Percentiles rank a stretch among this genome's conserved stretches.
Evolutionary conservation across 2,888 invertebrate species (phyloP).

Genomic region (Dendrolimus pini): DNA sequence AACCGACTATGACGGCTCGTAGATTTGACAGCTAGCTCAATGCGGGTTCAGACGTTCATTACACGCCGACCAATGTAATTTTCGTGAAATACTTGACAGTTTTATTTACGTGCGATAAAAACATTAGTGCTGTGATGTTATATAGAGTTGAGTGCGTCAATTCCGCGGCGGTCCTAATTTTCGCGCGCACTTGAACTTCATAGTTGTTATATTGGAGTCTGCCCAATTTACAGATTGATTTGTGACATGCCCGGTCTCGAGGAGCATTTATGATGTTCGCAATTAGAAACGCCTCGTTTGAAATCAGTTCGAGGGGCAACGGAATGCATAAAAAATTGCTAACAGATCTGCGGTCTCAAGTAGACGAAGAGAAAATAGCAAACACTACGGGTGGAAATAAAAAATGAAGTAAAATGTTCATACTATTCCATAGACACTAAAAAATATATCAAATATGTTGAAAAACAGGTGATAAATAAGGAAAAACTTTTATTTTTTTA

Average conservation of each 20-base stretch:
- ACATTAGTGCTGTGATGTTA: slow-evolving; percentile 37
- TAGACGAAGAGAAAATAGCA: slow-evolving; percentile 38
- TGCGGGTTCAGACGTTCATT: slow-evolving; percentile 76
- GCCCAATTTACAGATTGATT: slow-evolving; percentile 51
- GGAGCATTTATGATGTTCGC: slow-evolving; percentile 62
- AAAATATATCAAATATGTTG: slow-evolving; percentile 44
- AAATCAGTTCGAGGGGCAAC: slow-evolving; percentile 54
- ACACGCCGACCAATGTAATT: slow-evolving; percentile 67
- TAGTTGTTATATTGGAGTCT: slow-evolving; percentile 27
- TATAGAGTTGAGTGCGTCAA: slow-evolving; percentile 24
- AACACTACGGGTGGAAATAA: slow-evolving; percentile 32
- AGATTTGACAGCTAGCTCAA: slow-evolving; percentile 78
- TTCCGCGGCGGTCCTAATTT: slow-evolving; percentile 32
- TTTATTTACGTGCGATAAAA: slow-evolving; percentile 50
- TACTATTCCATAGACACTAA: slow-evolving; percentile 25
- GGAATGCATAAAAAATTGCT: slow-evolving; percentile 58
- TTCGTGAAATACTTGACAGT: slow-evolving; percentile 61
- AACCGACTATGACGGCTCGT: slow-evolving; percentile 77
- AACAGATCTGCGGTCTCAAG: slow-evolving; percentile 45
- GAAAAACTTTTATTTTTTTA: slow-evolving; percentile 17
- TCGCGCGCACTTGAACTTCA: slow-evolving; percentile 63
- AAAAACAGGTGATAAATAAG: slow-evolving; percentile 47
- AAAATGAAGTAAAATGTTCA: slow-evolving; percentile 30
- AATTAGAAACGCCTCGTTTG: slow-evolving; percentile 63
- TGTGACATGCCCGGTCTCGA: slow-evolving; percentile 56